Evolutionary conservation across 2,888 invertebrate species (phyloP), one percentile per base, ranked within the genome.

Genomic region (Miltochrista miniata): DNA sequence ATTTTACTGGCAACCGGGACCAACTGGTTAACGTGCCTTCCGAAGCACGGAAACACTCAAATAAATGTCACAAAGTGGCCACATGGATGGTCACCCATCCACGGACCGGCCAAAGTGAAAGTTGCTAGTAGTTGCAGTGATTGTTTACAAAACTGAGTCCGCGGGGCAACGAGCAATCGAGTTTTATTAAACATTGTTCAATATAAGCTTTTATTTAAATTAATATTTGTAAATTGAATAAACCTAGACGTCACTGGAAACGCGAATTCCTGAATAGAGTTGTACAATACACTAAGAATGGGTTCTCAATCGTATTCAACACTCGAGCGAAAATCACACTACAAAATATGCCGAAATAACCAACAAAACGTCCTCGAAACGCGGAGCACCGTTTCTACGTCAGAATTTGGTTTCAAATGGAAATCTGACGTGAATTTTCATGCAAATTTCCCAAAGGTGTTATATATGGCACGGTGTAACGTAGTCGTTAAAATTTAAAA

Each of bases 361-460:
- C 51, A n/a, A 62, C 68, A 62, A 67, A 64, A 64, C 62, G 68
- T 59, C 42, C 60, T 52, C 37, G 54, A 66, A 62, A 67, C 57
- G 54, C 46, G 48, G 49, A 62, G 54, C 44, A 50, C 58, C 54
- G 55, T 59, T 60, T 60, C 57, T 60, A 67, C 68, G 63, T 55
- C 56, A 49, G 66, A 70, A 64, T 59, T 69, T 69, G 64, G 61
- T 69, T 70, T 61, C 59, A 59, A 69, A 70, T 70, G 69, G 69
- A 67, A 70, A 70, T 70, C 65, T 63, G 58, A 35, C 57, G 62
- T 56, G 71, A 68, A 70, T 70, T 69, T 70, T 69, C 71, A 70
- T 69, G 71, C 54, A 69, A 69, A 70, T 70, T 68, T 70, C 62
- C 59, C 66, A 40, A 59, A 70, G 69, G 64, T 70, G 65, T 67